A percentile compares a stretch with the other conserved stretches of the same genome.
Conservation (phyloP, 2,888 invertebrate species). For the Hemaris fuciformis region DNA sequence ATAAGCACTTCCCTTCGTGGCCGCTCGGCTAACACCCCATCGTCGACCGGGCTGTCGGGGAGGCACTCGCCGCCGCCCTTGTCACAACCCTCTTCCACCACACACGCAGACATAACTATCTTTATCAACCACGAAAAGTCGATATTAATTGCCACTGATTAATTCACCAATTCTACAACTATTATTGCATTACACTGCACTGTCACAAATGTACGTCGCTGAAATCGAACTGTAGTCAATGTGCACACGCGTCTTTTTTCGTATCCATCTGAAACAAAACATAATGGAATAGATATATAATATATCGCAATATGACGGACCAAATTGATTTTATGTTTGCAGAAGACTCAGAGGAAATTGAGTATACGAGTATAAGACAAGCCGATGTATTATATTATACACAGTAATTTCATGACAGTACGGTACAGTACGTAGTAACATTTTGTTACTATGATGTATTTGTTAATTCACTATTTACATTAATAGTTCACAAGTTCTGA, state of each 20-base stretch:
- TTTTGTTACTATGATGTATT: no score
- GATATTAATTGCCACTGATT: not conserved
- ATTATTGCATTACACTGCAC: not conserved
- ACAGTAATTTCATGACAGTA: no score
- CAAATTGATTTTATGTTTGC: not conserved
- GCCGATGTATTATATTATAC: no score
- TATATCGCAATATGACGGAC: not conserved
- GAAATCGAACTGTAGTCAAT: not conserved
- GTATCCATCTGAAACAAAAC: not conserved
- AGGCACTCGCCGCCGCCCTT: slow-evolving; percentile 55
- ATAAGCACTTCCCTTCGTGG: slow-evolving; percentile 77
- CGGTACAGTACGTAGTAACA: no score
- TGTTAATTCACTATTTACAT: no score
- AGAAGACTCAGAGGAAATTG: no score
- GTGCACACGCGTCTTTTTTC: not conserved
- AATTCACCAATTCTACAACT: not conserved
- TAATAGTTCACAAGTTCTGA: no score
- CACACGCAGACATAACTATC: slow-evolving; percentile 69
- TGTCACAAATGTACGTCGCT: no score
- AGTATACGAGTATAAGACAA: no score
- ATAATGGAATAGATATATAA: not conserved
- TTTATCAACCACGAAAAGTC: slow-evolving; percentile 10
- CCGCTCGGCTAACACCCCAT: slow-evolving; percentile 64
- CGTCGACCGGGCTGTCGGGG: slow-evolving; percentile 35
- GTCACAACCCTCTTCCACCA: slow-evolving; percentile 70